A percentile compares a stretch with the other conserved stretches of the same genome.
phyloP scores from a whole-genome alignment of 2,888 invertebrate genomes.

The Diloba caeruleocephala region DNA sequence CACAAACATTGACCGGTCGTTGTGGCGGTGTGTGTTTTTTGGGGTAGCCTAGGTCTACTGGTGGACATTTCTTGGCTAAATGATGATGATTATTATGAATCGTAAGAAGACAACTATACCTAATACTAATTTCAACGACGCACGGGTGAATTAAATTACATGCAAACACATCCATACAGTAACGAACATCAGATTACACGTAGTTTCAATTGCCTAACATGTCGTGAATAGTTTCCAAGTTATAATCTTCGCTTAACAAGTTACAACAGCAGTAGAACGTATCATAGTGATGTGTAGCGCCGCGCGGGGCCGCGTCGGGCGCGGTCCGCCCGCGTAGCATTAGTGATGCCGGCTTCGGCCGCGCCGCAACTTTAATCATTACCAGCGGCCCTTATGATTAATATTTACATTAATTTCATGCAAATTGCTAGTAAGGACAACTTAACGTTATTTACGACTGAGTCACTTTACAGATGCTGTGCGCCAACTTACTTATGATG shows the following conservation, averaged over 20 bases:
- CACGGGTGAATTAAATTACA: conserved; percentile 6
- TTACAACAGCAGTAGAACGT: conserved; percentile 43
- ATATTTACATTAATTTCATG: conserved; percentile 77
- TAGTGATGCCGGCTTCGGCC: not conserved
- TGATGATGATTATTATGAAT: no score
- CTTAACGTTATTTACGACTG: conserved; percentile 63
- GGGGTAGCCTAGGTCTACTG: no score
- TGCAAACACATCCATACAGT: conserved; percentile 1
- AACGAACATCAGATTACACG: conserved; percentile 18
- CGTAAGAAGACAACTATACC: no score
- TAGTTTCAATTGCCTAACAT: conserved; percentile 36
- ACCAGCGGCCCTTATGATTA: conserved; percentile 64
- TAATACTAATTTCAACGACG: conserved; percentile 1
- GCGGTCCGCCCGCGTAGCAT: not conserved
- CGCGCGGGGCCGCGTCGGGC: conserved; percentile 1
- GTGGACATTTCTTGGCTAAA: no score
- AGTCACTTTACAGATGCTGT: conserved; percentile 13
- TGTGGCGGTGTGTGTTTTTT: no score
- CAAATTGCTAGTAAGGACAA: conserved; percentile 69
- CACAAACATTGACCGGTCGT: no score
- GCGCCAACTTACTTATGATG: conserved; percentile 4
- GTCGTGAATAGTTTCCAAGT: conserved; percentile 40
- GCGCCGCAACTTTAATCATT: conserved; percentile 58
- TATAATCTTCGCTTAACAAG: conserved; percentile 36
- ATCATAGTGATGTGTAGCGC: conserved; percentile 18